Conservation (phyloP, 2,888 invertebrate species). For the Catocala nupta region DNA sequence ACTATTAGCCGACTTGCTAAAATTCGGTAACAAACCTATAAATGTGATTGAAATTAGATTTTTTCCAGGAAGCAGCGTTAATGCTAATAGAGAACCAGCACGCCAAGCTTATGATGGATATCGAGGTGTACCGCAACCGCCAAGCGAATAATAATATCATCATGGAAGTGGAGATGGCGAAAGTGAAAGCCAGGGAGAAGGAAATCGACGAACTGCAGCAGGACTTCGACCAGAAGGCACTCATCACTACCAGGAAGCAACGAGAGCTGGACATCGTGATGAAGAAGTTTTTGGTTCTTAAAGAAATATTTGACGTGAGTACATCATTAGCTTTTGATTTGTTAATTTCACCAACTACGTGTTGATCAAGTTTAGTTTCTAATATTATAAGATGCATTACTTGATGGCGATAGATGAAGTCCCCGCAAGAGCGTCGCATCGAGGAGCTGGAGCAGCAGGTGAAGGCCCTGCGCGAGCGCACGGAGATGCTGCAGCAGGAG, state of each 20-base stretch:
- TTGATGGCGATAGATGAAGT: constrained; percentile 63
- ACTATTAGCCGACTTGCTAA: no score
- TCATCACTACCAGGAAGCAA: constrained; percentile 72
- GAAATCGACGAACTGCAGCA: constrained; percentile 71
- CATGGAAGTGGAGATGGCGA: constrained; percentile 66
- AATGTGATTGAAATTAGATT: no score
- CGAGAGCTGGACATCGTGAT: constrained; percentile 74
- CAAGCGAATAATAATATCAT: constrained; percentile 71
- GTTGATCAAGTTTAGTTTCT: no score
- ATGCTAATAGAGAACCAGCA: constrained; percentile 87
- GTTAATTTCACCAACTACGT: no score
- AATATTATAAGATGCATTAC: no score
- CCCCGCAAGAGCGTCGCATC: constrained; percentile 89
- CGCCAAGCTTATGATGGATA: constrained; percentile 86
- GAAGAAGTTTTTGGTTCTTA: constrained; percentile 70
- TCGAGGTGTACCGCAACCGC: constrained; percentile 83
- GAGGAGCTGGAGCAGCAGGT: constrained; percentile 89
- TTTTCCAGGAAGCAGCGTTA: constrained; percentile 83
- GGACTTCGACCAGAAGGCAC: constrained; percentile 67
- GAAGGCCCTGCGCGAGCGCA: constrained; percentile 87
- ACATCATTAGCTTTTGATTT: background rate
- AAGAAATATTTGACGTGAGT: constrained; percentile 81
- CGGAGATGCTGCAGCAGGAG: constrained; percentile 89
- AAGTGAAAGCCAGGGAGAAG: constrained; percentile 70
- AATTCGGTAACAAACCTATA: no score